These are phyloP conservation scores for Riparia riparia DNA, from an alignment of 2,113 vertebrate genomes.

Conservation along the genomic window DNA sequence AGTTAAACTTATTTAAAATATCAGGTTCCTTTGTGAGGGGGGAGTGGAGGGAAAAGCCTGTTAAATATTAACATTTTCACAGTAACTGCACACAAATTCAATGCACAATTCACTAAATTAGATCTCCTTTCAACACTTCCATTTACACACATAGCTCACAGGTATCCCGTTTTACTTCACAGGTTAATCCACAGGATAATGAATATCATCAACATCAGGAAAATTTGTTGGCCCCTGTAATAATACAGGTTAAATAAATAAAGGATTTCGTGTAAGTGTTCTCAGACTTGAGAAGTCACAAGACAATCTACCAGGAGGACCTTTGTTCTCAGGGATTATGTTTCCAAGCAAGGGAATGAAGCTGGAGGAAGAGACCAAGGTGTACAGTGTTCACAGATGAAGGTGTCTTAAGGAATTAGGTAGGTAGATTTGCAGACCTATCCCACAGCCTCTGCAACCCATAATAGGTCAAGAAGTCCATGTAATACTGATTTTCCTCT, in stretches of 20 bases:
- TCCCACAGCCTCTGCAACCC: background rate
- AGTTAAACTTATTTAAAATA: background rate
- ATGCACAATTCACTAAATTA: background rate
- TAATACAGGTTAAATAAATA: background rate
- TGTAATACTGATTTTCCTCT: background rate
- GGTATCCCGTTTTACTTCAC: background rate
- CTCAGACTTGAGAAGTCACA: background rate
- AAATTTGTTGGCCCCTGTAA: background rate
- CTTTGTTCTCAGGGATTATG: background rate
- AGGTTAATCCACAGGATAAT: background rate
- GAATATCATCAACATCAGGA: background rate
- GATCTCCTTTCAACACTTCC: background rate
- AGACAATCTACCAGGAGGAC: background rate
- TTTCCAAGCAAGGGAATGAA: background rate
- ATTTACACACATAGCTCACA: background rate
- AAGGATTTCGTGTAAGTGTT: background rate
- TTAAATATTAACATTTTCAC: conserved; percentile 1
- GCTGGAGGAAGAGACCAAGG: background rate
- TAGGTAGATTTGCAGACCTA: background rate
- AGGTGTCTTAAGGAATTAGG: background rate
- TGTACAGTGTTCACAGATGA: background rate
- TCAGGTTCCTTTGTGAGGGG: background rate
- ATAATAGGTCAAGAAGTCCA: background rate
- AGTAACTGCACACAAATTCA: background rate
- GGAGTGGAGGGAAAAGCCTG: background rate